Evolutionary conservation across 2,113 vertebrate genomes (phyloP).

Genomic region (Macrotus californicus): DNA sequence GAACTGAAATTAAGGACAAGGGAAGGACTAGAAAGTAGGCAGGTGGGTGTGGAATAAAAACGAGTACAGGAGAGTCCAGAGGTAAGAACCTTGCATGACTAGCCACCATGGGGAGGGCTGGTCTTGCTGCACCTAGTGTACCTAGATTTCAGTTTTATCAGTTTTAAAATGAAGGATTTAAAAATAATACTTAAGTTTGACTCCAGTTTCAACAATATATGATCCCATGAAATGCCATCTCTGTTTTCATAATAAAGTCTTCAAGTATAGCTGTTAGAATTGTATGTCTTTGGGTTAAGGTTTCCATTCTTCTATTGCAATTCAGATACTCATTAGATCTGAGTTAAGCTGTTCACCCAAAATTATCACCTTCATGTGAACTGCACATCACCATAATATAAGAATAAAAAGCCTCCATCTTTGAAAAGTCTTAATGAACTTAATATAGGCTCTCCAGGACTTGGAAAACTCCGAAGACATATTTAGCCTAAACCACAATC

Average conservation of each 20-base stretch:
- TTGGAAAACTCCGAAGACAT: neutral
- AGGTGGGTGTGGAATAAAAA: neutral
- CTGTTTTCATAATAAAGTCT: neutral
- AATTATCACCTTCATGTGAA: neutral
- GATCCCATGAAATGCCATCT: neutral
- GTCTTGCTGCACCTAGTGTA: neutral
- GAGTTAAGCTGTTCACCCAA: neutral
- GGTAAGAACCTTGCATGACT: no score
- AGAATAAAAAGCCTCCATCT: neutral
- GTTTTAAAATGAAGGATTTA: neutral
- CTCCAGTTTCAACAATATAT: neutral
- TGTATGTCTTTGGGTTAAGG: neutral
- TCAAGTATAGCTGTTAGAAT: neutral
- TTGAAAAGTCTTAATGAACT: neutral
- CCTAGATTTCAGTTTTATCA: neutral
- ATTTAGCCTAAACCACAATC: neutral
- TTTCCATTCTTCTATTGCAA: neutral
- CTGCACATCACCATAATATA: neutral
- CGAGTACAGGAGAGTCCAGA: neutral
- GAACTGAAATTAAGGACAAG: neutral
- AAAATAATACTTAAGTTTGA: neutral
- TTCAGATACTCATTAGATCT: neutral
- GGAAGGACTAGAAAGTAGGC: neutral
- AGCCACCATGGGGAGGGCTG: neutral
- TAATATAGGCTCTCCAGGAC: neutral